Percentiles rank a stretch among this genome's conserved stretches.
Conservation (phyloP, 2,888 invertebrate genomes). For the Pseudococcus viburni region DNA sequence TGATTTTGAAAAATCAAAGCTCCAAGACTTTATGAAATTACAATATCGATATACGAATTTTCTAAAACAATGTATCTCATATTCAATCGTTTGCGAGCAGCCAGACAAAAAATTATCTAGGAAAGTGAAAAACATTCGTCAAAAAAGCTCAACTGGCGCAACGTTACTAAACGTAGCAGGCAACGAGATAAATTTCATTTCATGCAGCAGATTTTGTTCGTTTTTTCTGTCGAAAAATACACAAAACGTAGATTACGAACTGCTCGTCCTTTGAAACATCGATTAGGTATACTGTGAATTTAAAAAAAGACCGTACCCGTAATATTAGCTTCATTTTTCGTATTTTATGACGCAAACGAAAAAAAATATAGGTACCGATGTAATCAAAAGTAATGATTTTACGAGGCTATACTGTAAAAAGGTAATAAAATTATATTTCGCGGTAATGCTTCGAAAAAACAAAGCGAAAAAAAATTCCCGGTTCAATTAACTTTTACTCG, state of each 20-base stretch:
- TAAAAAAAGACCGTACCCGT: constrained; percentile 4
- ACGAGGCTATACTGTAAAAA: background rate
- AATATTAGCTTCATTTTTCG: constrained; percentile 40
- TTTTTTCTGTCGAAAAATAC: background rate
- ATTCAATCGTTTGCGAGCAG: background rate
- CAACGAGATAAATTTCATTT: constrained; percentile 38
- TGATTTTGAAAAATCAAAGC: constrained; percentile 3
- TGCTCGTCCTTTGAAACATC: background rate
- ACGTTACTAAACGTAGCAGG: background rate
- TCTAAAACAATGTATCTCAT: background rate
- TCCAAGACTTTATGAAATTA: background rate
- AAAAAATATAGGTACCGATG: background rate
- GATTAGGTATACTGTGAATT: background rate
- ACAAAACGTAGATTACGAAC: background rate
- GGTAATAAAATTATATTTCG: constrained; percentile 22
- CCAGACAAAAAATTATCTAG: background rate
- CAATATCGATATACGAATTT: background rate
- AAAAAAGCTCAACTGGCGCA: background rate
- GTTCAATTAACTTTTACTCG: constrained; percentile 4
- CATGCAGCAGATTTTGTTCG: constrained; percentile 2
- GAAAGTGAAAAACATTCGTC: constrained; percentile 18
- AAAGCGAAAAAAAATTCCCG: background rate
- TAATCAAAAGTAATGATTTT: constrained; percentile 45
- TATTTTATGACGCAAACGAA: background rate
- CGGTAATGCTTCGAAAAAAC: background rate